These are phyloP conservation scores for Bombylius discolor DNA, from an alignment of 2,888 invertebrate genomes.

Conservation along the genomic window DNA sequence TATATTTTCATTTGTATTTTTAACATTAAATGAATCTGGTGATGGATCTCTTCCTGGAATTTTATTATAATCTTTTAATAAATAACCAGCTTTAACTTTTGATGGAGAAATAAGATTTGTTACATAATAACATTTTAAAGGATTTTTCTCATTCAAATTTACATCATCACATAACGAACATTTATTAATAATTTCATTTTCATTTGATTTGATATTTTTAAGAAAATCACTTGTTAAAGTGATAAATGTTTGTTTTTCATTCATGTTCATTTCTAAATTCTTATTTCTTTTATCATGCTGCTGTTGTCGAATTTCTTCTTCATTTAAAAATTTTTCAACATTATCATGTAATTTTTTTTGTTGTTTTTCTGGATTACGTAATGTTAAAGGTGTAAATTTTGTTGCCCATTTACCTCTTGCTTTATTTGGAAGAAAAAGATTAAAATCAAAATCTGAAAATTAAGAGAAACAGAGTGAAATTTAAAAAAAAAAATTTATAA, in stretches of 20 bases:
- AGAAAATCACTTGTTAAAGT: conserved; percentile 7
- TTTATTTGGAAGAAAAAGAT: conserved; percentile 17
- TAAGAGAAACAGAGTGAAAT: neutral
- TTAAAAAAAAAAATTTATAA: no score
- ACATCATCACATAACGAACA: neutral
- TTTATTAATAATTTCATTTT: neutral
- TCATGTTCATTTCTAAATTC: neutral
- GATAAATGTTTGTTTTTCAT: neutral
- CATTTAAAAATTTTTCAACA: conserved; percentile 20
- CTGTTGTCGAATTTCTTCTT: neutral
- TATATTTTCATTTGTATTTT: no score
- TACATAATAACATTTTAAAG: conserved; percentile 37
- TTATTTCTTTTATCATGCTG: neutral
- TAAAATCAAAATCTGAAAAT: conserved; percentile 23
- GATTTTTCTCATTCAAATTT: neutral
- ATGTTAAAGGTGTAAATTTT: conserved; percentile 31
- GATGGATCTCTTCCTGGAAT: conserved; percentile 51
- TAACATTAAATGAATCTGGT: conserved; percentile 27
- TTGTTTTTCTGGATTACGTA: conserved; percentile 25
- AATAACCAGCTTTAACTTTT: conserved; percentile 33
- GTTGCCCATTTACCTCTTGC: conserved; percentile 30
- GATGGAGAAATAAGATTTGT: conserved; percentile 37
- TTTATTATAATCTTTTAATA: conserved; percentile 47
- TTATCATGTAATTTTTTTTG: conserved; percentile 20
- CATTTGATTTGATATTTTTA: neutral